Evolutionary conservation across 2,113 vertebrate genomes (phyloP), one percentile per base, ranked within the genome.

Genomic region (Gymnocephalus cernua): DNA sequence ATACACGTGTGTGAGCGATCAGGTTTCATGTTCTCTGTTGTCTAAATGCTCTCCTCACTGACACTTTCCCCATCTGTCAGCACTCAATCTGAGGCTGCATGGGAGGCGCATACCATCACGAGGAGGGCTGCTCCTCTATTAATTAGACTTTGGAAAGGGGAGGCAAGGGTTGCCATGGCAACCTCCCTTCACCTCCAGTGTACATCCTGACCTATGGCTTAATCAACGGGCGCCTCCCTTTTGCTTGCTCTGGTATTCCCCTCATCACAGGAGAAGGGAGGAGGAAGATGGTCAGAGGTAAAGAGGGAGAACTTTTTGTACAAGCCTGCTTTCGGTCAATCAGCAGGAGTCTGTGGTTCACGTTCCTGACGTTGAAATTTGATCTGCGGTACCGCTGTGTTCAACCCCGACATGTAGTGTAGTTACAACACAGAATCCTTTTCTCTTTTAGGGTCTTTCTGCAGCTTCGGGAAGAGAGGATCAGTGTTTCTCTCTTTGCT

Each of bases 1-100:
- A 23, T 66, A 88, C 77, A 83, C 79, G 85, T 88, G 77, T 86
- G 85, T 59, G 73, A 53, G 67, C 23, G 85, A 84, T 93, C 86
- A 14, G 77, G 81, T 94, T 95, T 96, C 91, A 48, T 93, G 84
- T 86, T 88, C 93, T 89, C 77, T 89, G 87, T 94, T 93, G 92
- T 81, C 76, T 91, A 74, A 91, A 89, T 89, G 79, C 80, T 92
- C 87, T 84, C 70, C 71, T 90, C 86, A 19, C 89, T 84, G 90
- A 93, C 91, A 92, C 92, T 90, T 91, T 93, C 83, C 90, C 64
- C 77, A 65, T 92, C 91, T 91, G 92, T 91, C 92, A 93, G 79
- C 90, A 80, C 89, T 90, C 88, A 68, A 70, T 87, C 77, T 63
- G 76, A 75, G 23, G 64, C 77, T 80, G 77, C 70, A 86, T 80